These are phyloP conservation scores for Tigriopus japonicus DNA, from an alignment of 1,140 invertebrate genomes.

Conservation along the genomic window DNA sequence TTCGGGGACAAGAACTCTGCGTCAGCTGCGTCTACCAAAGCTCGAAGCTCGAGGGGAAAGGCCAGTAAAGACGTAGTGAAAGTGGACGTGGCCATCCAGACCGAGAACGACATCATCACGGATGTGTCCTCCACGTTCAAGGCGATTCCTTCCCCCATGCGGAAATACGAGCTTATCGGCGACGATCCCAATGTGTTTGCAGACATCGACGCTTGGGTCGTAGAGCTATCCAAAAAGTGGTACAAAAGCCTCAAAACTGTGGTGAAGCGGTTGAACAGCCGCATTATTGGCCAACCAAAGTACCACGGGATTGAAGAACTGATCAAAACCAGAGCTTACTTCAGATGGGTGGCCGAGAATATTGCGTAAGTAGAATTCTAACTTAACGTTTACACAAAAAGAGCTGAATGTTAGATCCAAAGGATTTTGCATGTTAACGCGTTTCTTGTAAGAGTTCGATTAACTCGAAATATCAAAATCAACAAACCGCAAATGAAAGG, in stretches of 20 bases:
- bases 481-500: too few species aligned
- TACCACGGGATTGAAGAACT: constrained; percentile 17
- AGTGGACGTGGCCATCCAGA: neutral
- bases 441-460: too few species aligned
- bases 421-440: too few species aligned
- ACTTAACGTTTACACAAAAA: neutral
- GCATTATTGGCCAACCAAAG: neutral
- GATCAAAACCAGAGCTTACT: constrained; percentile 22
- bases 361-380: constrained; percentile 19
- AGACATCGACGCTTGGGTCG: neutral
- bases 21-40: too few species aligned
- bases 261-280: neutral
- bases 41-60: too few species aligned
- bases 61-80: too few species aligned
- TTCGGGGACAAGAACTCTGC: too few species aligned
- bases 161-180: neutral
- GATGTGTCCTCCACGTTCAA: neutral
- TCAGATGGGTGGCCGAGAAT: constrained; percentile 24
- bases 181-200: neutral
- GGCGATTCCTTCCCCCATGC: neutral
- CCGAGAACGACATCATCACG: neutral
- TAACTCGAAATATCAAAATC: too few species aligned
- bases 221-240: neutral
- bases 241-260: neutral
- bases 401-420: too few species aligned